These are phyloP conservation scores for Calameuta idolon DNA, from an alignment of 2,888 invertebrate genomes.

Conservation along the genomic window DNA sequence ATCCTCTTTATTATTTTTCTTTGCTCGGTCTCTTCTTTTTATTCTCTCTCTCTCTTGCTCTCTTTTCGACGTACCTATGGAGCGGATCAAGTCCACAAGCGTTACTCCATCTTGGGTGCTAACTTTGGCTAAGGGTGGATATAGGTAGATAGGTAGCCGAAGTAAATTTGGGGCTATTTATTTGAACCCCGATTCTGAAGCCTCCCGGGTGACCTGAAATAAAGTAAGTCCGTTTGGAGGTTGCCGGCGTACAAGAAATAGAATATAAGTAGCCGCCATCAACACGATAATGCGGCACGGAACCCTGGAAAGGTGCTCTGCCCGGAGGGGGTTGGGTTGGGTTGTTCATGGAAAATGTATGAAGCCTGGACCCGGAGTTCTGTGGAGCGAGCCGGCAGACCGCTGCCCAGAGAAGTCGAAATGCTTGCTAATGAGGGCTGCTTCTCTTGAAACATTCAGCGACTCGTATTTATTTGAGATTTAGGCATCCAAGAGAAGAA, in stretches of 20 bases:
- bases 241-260: slow-evolving; percentile 37
- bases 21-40: neutral
- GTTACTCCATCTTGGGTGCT: neutral
- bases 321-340: slow-evolving; percentile 14
- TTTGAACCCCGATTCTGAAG: slow-evolving; percentile 3
- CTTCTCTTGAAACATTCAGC: slow-evolving; percentile 34
- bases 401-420: slow-evolving; percentile 29
- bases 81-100: neutral
- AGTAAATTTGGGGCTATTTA: slow-evolving; percentile 21
- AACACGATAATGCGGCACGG: slow-evolving; percentile 47
- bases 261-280: slow-evolving; percentile 50
- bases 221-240: slow-evolving; percentile 24
- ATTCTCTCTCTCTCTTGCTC: neutral
- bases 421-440: slow-evolving; percentile 39
- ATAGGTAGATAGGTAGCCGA: neutral
- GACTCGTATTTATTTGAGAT: slow-evolving; percentile 41
- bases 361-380: slow-evolving; percentile 40
- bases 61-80: neutral
- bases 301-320: neutral
- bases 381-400: slow-evolving; percentile 11
- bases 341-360: slow-evolving; percentile 59
- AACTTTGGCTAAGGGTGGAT: neutral
- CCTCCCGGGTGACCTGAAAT: slow-evolving; percentile 11
- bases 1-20: neutral
- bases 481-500: slow-evolving; percentile 27